These are phyloP conservation scores for Speoplatyrhinus poulsoni DNA, from an alignment of 2,113 vertebrate species.

Conservation along the genomic window DNA sequence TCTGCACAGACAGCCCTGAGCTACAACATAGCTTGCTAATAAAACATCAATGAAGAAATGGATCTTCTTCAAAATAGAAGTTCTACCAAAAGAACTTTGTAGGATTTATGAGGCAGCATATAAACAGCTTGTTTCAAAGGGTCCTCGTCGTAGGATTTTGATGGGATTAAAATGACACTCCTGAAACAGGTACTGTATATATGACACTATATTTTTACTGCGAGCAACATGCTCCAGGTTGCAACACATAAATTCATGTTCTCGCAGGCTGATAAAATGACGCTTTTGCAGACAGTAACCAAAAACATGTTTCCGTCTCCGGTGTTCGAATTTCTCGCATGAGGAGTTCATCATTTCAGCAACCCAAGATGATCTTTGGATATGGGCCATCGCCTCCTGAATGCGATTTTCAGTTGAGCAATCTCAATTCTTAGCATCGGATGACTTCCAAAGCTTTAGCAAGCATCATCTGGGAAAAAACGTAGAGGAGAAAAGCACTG, in stretches of 20 bases:
- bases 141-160: slow-evolving; percentile 10
- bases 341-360: slow-evolving; percentile 56
- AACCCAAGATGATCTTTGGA: slow-evolving; percentile 54
- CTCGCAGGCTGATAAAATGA: slow-evolving; percentile 5
- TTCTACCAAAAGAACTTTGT: background rate
- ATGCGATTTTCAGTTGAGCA: slow-evolving; percentile 46
- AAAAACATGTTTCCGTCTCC: slow-evolving; percentile 32
- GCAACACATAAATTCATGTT: slow-evolving; percentile 16
- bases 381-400: slow-evolving; percentile 39
- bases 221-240: slow-evolving; percentile 14
- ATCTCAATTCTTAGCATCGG: slow-evolving; percentile 28
- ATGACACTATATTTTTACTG: slow-evolving; percentile 19
- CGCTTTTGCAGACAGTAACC: slow-evolving; percentile 2
- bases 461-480: slow-evolving; percentile 24
- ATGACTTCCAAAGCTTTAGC: slow-evolving; percentile 18
- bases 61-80: background rate
- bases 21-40: background rate
- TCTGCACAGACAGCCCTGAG: background rate
- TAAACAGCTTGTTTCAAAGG: background rate
- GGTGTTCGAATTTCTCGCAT: slow-evolving; percentile 38
- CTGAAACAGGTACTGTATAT: slow-evolving; percentile 16
- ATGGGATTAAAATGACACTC: slow-evolving; percentile 1
- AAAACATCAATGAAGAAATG: background rate
- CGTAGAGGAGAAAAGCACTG: background rate
- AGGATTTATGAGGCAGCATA: background rate